Evolutionary conservation across 2,888 invertebrate species (phyloP), one percentile per base, ranked within the genome.

Genomic region (Mactromeris polynyma): DNA sequence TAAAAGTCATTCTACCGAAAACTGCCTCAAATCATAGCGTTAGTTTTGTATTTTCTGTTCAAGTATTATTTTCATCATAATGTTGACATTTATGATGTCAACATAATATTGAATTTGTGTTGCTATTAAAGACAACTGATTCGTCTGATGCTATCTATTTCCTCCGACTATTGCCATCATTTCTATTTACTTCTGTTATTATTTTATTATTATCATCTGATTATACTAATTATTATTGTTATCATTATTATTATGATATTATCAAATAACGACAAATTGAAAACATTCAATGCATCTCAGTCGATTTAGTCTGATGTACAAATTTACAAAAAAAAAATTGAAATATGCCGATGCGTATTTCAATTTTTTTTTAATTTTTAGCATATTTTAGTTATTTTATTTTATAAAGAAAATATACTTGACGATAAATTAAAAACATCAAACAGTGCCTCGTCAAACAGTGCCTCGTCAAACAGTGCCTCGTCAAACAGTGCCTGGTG

Each of bases 1-100:
- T 64, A 64, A 64, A 64, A 64, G 9, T 64, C n/a, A 64, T 9
- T 64, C 26, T 26, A 64, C 73, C 17, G 33, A 73, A 36, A 73
- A 73, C 36, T 4, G 11, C 33, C 36, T 4, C 73, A 19, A 58
- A 36, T 73, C 2, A 73, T 73, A 14, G 11, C 36, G 36, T 73
- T 31, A 73, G 14, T 73, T 73, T 73, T 36, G 73, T 73, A 73
- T 36, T 33, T 58, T 36, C 14, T 33, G 36, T 64, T 26, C 26
- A 64, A 26, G n/a, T 11, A 26, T 9, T 4, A 33, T 36, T 9
- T 58, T 73, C 36, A 73, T 73, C 14, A 36, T 73, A 19, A 73
- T 73, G 73, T 73, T 73, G 73, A 36, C 73, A 33, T 73, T 73
- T 73, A 73, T 36, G 73, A 73, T 73, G n/a, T 33, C 9, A 36